These are phyloP conservation scores for Elmis aenea DNA, from an alignment of 2,888 invertebrate genomes.

Conservation along the genomic window DNA sequence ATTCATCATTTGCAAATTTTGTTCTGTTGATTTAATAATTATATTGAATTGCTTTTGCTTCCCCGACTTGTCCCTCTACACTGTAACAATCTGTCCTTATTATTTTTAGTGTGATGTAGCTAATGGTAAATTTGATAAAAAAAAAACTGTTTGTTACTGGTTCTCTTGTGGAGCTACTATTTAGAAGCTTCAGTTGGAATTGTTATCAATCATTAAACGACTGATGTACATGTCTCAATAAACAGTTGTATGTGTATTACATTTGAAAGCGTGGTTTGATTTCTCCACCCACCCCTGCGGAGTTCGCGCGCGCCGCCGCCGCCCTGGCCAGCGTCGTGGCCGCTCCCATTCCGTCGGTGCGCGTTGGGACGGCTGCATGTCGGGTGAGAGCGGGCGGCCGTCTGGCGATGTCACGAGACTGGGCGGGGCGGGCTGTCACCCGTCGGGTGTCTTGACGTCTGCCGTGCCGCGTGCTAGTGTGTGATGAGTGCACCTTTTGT, in stretches of 20 bases:
- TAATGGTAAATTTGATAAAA: constrained; percentile 36
- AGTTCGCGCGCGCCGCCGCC: constrained; percentile 42
- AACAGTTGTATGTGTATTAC: constrained; percentile 63
- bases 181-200: constrained; percentile 32
- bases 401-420: constrained; percentile 46
- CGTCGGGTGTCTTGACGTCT: constrained; percentile 43
- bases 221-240: constrained; percentile 58
- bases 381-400: constrained; percentile 44
- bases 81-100: constrained; percentile 33
- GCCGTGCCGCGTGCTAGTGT: constrained; percentile 30
- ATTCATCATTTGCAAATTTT: constrained; percentile 42
- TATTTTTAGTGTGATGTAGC: constrained; percentile 44
- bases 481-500: constrained; percentile 39
- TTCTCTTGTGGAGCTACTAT: constrained; percentile 27
- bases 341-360: constrained; percentile 57
- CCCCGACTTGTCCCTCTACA: constrained; percentile 36
- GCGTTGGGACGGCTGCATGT: constrained; percentile 47
- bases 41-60: constrained; percentile 38
- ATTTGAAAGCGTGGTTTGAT: constrained; percentile 43
- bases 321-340: constrained; percentile 47
- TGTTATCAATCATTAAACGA: constrained; percentile 44
- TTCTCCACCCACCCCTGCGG: constrained; percentile 18
- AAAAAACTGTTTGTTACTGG: constrained; percentile 22
- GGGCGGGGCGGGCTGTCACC: constrained; percentile 46
- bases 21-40: constrained; percentile 19